Evolutionary conservation across 1,140 invertebrate genomes (phyloP).

Genomic region (Euborellia annulipes): DNA sequence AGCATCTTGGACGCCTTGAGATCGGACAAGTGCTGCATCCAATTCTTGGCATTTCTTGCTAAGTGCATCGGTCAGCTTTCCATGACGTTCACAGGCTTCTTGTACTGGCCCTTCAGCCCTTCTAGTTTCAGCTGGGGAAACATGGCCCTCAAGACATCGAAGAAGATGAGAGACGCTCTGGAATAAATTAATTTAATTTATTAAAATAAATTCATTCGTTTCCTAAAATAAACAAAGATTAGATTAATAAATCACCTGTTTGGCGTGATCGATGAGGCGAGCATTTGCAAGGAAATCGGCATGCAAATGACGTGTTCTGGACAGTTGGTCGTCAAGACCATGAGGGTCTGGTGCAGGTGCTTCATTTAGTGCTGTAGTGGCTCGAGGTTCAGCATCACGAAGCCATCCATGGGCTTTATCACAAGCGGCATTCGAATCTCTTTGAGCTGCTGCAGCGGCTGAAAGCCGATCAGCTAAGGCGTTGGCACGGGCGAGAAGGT

Average conservation of each 20-base stretch:
- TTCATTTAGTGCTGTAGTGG: conserved; percentile 58
- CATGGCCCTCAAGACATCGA: conserved; percentile 58
- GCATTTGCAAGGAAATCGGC: conserved; percentile 76
- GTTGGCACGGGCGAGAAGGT: conserved; percentile 63
- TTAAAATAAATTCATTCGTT: not conserved
- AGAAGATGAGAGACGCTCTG: conserved; percentile 53
- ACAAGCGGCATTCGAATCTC: conserved; percentile 59
- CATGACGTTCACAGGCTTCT: conserved; percentile 61
- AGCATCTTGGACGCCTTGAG: conserved; percentile 87
- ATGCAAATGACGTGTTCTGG: conserved; percentile 65
- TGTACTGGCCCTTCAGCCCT: conserved; percentile 62
- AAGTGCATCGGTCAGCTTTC: conserved; percentile 49
- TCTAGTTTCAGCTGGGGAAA: conserved; percentile 57
- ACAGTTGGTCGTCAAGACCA: conserved; percentile 73
- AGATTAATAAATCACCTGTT: conserved; percentile 29
- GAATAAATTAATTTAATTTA: conserved; percentile 9
- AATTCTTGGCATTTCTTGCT: conserved; percentile 66
- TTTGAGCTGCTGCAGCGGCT: conserved; percentile 56
- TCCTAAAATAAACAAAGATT: not conserved
- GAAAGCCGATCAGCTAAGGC: conserved; percentile 61
- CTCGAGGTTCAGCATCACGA: conserved; percentile 60
- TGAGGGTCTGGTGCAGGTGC: conserved; percentile 71
- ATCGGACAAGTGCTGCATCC: conserved; percentile 78
- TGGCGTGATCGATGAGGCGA: conserved; percentile 63
- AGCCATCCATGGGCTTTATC: conserved; percentile 74